These are phyloP conservation scores for Ectobius pallidus DNA, from an alignment of 2,888 invertebrate genomes.

Conservation along the genomic window DNA sequence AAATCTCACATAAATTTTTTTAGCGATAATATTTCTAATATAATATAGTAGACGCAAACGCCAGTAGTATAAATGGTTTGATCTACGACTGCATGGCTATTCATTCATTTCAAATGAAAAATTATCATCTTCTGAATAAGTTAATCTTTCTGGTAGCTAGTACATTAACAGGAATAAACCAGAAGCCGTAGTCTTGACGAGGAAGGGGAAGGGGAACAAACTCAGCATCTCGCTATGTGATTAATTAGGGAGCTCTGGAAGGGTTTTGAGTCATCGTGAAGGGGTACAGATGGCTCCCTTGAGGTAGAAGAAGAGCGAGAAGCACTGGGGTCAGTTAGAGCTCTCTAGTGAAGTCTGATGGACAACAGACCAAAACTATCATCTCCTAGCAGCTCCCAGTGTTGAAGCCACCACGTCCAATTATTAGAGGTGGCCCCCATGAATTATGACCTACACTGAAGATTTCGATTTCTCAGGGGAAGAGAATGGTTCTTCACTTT, in stretches of 20 bases:
- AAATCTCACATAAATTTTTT: too few relatives aligned
- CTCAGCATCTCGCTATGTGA: conserved; percentile 14
- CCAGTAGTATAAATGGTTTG: too few relatives aligned
- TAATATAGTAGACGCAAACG: too few relatives aligned
- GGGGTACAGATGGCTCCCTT: conserved; percentile 23
- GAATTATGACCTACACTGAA: conserved; percentile 17
- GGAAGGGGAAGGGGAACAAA: not conserved
- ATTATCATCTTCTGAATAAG: too few relatives aligned
- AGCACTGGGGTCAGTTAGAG: not conserved
- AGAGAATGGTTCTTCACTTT: not conserved
- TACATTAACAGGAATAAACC: too few relatives aligned
- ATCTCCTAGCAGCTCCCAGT: not conserved
- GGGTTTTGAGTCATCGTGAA: conserved; percentile 22
- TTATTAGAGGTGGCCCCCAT: not conserved
- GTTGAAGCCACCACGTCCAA: conserved; percentile 16
- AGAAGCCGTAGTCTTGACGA: too few relatives aligned
- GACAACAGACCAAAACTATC: conserved; percentile 3
- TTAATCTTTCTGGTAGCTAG: too few relatives aligned
- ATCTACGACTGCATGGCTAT: too few relatives aligned
- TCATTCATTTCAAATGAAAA: too few relatives aligned
- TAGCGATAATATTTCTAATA: too few relatives aligned
- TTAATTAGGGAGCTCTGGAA: conserved; percentile 22
- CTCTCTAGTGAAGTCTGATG: not conserved
- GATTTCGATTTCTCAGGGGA: conserved; percentile 15
- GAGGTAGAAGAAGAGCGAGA: not conserved